Conservation (phyloP, 2,797 vertebrate species). For the Lepilemur ruficaudatus region DNA sequence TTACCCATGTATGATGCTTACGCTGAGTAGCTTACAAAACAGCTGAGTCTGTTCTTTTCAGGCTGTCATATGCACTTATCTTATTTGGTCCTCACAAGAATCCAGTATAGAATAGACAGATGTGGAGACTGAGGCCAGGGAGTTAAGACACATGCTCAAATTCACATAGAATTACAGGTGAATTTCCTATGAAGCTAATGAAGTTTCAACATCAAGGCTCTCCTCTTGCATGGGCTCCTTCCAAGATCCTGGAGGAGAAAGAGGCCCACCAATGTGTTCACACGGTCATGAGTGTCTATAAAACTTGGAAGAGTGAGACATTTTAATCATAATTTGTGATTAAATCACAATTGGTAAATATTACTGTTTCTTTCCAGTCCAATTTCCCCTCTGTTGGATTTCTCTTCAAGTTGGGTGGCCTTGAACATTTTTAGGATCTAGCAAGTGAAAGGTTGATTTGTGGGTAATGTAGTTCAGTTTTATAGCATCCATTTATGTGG, state of each 20-base stretch:
- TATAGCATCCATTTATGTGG: neutral
- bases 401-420: neutral
- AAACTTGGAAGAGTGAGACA: neutral
- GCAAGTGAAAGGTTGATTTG: neutral
- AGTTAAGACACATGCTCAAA: neutral
- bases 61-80: neutral
- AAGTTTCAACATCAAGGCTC: neutral
- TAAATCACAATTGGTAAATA: neutral
- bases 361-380: neutral
- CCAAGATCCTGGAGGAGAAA: neutral
- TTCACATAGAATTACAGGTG: neutral
- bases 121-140: neutral
- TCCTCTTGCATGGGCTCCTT: neutral
- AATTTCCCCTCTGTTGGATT: neutral
- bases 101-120: neutral
- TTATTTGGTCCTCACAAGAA: neutral
- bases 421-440: neutral
- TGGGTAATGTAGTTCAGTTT: neutral
- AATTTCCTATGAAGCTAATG: neutral
- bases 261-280: neutral
- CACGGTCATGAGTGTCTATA: neutral
- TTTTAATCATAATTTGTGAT: neutral
- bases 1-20: neutral
- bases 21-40: neutral
- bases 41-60: neutral